Base-by-base conservation (phyloP, 2,888 invertebrate genomes). In the Pollenia amentaria region DNA sequence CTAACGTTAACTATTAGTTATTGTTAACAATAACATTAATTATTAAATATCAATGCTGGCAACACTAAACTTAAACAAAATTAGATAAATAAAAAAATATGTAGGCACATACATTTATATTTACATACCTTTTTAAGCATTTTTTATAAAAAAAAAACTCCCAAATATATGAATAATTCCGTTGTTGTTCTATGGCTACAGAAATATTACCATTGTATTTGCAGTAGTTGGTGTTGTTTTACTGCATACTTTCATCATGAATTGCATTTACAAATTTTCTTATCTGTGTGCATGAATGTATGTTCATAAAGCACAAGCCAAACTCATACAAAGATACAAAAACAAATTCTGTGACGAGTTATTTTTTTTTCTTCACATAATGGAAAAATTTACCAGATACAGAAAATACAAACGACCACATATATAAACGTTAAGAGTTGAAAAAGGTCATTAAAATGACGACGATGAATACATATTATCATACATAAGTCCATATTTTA, bases 311-410 rank as follows among this genome's bases (percentile, higher is more conserved):
- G 10, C 29, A 18, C 42, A 55, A 67, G 3, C n/a, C 21, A 64
- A n/a, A 67, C 53, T 53, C 21, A 57, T 48, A 16, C 46, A 51
- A 42, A 57, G 16, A 64, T 16, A 57, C 29, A 69, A 62, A n/a
- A 51, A 44, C 51, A 29, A 44, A 53, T 42, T 42, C 38, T 67
- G 57, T 38, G 12, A 65, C n/a, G 44, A 70, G 46, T 69, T n/a
- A n/a, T n/a, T 76, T 69, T 73, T 64, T 70, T 16, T 29, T 48
- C n/a, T 21, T 67, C 69, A 60, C 42, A 29, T 67, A 77, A 48
- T 70, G 55, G 46, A 69, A 73, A 62, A 76, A 67, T 60, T 51
- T 84, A 60, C 84, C 84, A 84, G 84, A 84, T 84, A 84, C 84
- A 78, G 57, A 78, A 84, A 84, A 84, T 60, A 62, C 38, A 11